Evolutionary conservation across 2,888 invertebrate genomes (phyloP).

Genomic region (Philopedon plagiatum): DNA sequence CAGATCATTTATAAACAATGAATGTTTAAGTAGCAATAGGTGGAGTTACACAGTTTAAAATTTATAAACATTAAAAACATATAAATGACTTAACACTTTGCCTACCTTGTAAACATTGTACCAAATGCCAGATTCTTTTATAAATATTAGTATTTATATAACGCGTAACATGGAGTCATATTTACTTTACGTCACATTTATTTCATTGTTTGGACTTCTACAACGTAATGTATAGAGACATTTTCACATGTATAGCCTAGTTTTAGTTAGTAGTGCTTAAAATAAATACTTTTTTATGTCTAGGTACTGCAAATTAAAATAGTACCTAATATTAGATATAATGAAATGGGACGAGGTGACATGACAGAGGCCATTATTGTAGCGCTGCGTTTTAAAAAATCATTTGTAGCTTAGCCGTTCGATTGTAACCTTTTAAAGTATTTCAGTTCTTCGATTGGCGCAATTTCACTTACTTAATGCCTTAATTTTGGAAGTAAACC

Average conservation of each 20-base stretch:
- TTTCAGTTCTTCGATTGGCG: too few species aligned
- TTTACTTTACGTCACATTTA: conserved; percentile 15
- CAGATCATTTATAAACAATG: conserved; percentile 15
- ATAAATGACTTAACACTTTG: conserved; percentile 19
- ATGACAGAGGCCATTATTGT: too few species aligned
- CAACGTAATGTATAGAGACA: background rate
- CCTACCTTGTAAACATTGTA: conserved; percentile 21
- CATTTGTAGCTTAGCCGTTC: too few species aligned
- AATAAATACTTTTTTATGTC: background rate
- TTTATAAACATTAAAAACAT: conserved; percentile 17
- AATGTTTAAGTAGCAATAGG: conserved; percentile 10
- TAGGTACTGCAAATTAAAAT: too few species aligned
- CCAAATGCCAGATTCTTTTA: conserved; percentile 9
- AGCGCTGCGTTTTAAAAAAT: too few species aligned
- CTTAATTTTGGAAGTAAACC: too few species aligned
- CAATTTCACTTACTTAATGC: too few species aligned
- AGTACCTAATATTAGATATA: too few species aligned
- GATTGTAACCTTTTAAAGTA: too few species aligned
- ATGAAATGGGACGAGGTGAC: too few species aligned
- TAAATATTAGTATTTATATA: conserved; percentile 24
- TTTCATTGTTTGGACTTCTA: conserved; percentile 19
- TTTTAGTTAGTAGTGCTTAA: background rate
- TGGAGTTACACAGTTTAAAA: conserved; percentile 20
- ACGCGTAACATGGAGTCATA: conserved; percentile 22
- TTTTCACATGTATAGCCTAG: background rate